These are phyloP conservation scores for Ennomos fuscantarius DNA, from an alignment of 2,888 invertebrate species.

Conservation along the genomic window DNA sequence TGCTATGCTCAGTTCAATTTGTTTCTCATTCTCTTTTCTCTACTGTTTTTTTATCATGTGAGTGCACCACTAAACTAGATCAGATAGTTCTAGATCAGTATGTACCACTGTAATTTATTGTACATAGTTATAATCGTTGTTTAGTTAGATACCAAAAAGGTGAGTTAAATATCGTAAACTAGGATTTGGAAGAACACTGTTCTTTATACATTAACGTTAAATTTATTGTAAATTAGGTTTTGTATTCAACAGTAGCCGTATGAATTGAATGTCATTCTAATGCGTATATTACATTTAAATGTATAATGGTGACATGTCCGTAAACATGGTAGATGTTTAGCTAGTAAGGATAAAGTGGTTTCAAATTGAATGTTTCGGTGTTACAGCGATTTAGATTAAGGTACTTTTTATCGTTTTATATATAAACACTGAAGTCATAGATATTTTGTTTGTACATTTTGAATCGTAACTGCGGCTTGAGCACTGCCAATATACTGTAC, in stretches of 20 bases:
- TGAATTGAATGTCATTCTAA: background rate
- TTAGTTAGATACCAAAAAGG: slow-evolving; percentile 62
- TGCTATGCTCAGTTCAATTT: slow-evolving; percentile 21
- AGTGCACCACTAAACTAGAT: too few relatives aligned
- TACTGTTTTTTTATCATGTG: too few relatives aligned
- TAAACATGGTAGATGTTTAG: slow-evolving; percentile 13
- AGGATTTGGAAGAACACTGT: slow-evolving; percentile 17
- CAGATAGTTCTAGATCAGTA: too few relatives aligned
- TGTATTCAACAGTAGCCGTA: slow-evolving; percentile 1
- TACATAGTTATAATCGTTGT: slow-evolving; percentile 32
- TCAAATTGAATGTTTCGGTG: slow-evolving; percentile 24
- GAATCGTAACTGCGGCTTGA: slow-evolving; percentile 40
- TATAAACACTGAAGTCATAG: slow-evolving; percentile 20
- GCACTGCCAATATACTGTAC: slow-evolving; percentile 47
- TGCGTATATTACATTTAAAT: slow-evolving; percentile 7
- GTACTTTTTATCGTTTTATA: slow-evolving; percentile 11
- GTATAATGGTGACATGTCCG: slow-evolving; percentile 16
- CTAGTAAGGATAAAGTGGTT: slow-evolving; percentile 19
- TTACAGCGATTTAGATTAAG: slow-evolving; percentile 29
- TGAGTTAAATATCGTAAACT: slow-evolving; percentile 50
- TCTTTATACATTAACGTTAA: slow-evolving; percentile 18
- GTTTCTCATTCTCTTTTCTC: background rate
- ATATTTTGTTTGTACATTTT: slow-evolving; percentile 41
- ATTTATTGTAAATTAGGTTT: slow-evolving; percentile 18
- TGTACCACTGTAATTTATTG: slow-evolving; percentile 5